Percentiles rank a stretch among this genome's conserved stretches.
phyloP scores from a whole-genome alignment of 2,888 invertebrate species.

The Callimorpha dominula region DNA sequence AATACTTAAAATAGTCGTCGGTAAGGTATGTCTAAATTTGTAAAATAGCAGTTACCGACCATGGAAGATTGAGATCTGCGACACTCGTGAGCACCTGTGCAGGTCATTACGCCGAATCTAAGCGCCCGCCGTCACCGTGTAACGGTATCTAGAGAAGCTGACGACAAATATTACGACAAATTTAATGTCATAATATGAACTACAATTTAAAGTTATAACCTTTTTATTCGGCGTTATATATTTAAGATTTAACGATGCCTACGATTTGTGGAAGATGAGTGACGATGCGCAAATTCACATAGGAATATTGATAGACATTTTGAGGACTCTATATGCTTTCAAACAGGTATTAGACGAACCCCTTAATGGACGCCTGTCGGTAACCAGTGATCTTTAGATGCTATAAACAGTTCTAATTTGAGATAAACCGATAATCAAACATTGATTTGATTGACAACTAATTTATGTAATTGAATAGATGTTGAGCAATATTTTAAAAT shows the following conservation, averaged over 20 bases:
- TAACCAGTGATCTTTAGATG: constrained; percentile 43
- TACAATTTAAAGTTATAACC: constrained; percentile 32
- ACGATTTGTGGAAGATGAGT: constrained; percentile 23
- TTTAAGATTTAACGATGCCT: constrained; percentile 24
- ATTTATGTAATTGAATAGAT: constrained; percentile 53
- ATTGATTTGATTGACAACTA: constrained; percentile 61
- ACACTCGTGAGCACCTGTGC: constrained; percentile 59
- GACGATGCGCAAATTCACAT: constrained; percentile 25
- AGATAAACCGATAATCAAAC: constrained; percentile 54
- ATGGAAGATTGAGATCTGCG: constrained; percentile 66
- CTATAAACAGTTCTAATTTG: constrained; percentile 38
- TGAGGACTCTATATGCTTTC: constrained; percentile 41
- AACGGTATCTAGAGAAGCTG: constrained; percentile 66
- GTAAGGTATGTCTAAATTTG: constrained; percentile 51
- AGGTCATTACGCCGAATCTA: constrained; percentile 67
- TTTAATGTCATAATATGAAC: constrained; percentile 55
- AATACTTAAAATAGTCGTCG: constrained; percentile 38
- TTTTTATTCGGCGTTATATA: constrained; percentile 28
- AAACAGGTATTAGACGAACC: constrained; percentile 30
- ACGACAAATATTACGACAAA: constrained; percentile 61
- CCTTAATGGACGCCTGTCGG: constrained; percentile 47
- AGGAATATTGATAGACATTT: constrained; percentile 43
- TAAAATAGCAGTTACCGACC: constrained; percentile 56
- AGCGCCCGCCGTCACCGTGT: constrained; percentile 39
- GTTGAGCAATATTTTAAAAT: constrained; percentile 55